Evolutionary conservation across 1,140 invertebrate genomes (phyloP), one percentile per base, ranked within the genome.

Genomic region (Drosophila melanica): DNA sequence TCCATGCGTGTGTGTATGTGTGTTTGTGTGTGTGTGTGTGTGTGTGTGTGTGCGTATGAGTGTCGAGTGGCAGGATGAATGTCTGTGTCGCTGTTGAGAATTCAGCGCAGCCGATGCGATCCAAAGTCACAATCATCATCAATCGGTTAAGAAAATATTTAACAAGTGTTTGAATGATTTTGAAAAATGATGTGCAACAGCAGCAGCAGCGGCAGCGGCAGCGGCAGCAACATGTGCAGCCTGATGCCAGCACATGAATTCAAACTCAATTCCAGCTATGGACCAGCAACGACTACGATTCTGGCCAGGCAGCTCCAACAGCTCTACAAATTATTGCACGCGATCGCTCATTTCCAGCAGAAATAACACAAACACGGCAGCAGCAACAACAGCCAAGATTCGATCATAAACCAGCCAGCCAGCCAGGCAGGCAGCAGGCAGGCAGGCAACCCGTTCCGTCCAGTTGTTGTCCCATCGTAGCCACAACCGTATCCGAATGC

Each of bases 91-190:
- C 64, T 59, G 33, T 27, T 14, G 9, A 65, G 45, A 54, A 72
- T 64, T 39, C 57, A 50, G 30, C 66, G 44, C 65, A 50, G 57
- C 27, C 42, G 20, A 23, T 69, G 63, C 69, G 70, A 62, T 68
- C 78, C 66, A 63, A 33, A 87, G 79, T 76, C 84, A 87, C 79
- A 89, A 89, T 87, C 80, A 85, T 89, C 81, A 89, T 89, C 86
- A 90, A 89, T 89, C 85, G 85, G 85, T 85, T 89, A 89, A 90
- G 85, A 89, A 89, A 89, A 89, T 89, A 89, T 89, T 89, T 89
- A 89, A 90, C 85, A 89, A 89, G 85, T 89, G 85, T 89, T 90
- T 89, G 85, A 89, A 89, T 89, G 85, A 89, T 89, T 89, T 89
- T 89, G 85, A 89, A 89, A 89, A 89, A 89, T 89, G 85, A 89